phyloP scores from a whole-genome alignment of 2,888 invertebrate species.

The Catocala sponsa region DNA sequence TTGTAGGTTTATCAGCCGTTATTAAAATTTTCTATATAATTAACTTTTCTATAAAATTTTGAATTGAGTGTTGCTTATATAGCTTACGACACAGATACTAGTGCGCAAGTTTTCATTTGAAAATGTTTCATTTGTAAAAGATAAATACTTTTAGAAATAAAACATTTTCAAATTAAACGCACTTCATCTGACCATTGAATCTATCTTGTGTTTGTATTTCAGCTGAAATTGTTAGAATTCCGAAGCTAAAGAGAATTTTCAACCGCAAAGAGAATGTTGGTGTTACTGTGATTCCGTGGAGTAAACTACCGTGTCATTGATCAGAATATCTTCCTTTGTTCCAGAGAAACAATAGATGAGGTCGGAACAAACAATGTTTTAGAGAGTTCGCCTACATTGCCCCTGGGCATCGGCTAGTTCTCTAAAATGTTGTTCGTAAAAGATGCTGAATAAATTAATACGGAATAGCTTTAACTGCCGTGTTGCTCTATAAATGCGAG shows the following conservation, averaged over 20 bases:
- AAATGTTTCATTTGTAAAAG: no score
- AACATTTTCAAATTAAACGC: no score
- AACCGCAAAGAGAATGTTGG: constrained; percentile 5
- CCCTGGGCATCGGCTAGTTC: constrained; percentile 31
- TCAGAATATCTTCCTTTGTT: constrained; percentile 35
- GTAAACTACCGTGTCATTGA: constrained; percentile 33
- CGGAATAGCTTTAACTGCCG: constrained; percentile 14
- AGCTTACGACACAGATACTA: no score
- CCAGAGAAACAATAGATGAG: constrained; percentile 38
- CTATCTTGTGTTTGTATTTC: neutral
- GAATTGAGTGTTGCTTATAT: no score
- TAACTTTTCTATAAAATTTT: no score
- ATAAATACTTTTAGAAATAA: no score
- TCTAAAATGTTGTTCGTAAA: constrained; percentile 31
- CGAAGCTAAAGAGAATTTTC: neutral
- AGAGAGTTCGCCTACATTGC: constrained; percentile 35
- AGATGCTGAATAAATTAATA: constrained; percentile 33
- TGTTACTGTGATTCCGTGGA: neutral
- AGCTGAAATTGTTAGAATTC: constrained; percentile 1
- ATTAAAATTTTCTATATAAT: neutral
- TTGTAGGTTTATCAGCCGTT: neutral
- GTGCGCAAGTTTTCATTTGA: no score
- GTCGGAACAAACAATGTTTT: constrained; percentile 43
- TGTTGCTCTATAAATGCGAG: no score
- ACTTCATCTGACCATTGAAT: no score